Percentiles rank a stretch among this genome's conserved stretches.
These are phyloP conservation scores for Nyctibius grandis DNA, from an alignment of 2,797 vertebrate species.

Conservation along the genomic window DNA sequence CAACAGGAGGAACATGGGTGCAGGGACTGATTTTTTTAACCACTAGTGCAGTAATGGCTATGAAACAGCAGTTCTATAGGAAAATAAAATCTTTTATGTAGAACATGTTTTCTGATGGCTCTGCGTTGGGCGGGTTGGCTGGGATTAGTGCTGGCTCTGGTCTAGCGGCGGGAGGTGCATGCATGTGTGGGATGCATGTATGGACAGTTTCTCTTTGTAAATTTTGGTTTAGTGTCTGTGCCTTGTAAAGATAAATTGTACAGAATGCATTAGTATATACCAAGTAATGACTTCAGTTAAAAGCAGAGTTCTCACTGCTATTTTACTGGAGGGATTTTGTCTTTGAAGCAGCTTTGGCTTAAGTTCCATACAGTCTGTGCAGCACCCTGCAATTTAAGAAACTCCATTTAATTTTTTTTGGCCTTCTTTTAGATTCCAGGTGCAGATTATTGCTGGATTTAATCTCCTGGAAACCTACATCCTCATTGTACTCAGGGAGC, in stretches of 20 bases:
- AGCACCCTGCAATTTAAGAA: background rate
- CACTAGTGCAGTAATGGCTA: background rate
- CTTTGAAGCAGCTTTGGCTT: background rate
- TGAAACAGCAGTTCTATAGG: background rate
- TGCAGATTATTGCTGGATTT: background rate
- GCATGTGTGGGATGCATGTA: accelerated
- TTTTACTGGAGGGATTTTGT: background rate
- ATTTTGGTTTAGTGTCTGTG: background rate
- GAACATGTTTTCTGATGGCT: background rate
- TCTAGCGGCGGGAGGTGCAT: accelerated
- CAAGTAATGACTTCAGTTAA: background rate
- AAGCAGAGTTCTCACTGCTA: background rate
- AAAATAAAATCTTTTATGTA: background rate
- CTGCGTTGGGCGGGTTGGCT: background rate
- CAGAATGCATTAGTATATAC: background rate
- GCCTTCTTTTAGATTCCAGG: background rate
- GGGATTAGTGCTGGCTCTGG: background rate
- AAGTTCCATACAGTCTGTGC: background rate
- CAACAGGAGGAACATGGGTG: background rate
- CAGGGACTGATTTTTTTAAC: background rate
- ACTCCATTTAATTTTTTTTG: background rate
- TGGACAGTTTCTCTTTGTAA: background rate
- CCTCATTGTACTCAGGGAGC: background rate
- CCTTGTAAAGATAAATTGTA: background rate
- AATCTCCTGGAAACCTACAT: constrained; percentile 18